These are phyloP conservation scores for Epsilonema sp. DNA, from an alignment of 2,888 invertebrate genomes.

Conservation along the genomic window DNA sequence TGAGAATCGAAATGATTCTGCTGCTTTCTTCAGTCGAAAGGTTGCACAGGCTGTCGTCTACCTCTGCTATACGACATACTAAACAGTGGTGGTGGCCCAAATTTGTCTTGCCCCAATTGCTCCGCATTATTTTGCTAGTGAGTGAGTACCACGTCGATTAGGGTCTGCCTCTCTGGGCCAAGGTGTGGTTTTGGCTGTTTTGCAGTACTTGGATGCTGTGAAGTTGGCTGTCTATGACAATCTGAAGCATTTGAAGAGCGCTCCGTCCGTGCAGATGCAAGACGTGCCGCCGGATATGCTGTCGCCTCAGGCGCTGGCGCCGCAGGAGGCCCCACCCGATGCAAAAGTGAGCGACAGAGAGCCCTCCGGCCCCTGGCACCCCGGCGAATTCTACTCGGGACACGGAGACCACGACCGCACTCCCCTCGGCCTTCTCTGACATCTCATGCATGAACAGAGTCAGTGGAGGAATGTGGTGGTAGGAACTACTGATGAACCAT, in stretches of 20 bases:
- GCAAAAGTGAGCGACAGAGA: neutral
- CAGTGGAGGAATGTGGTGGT: too few relatives aligned
- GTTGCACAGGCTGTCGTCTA: too few relatives aligned
- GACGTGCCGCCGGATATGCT: slow-evolving; percentile 68
- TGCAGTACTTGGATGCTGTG: slow-evolving; percentile 68
- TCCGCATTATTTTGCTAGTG: too few relatives aligned
- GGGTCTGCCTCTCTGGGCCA: too few relatives aligned
- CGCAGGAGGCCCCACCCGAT: neutral
- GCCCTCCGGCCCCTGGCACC: neutral
- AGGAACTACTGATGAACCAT: too few relatives aligned
- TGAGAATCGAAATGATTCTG: neutral
- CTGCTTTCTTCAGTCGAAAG: slow-evolving; percentile 1
- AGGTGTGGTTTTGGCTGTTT: too few relatives aligned
- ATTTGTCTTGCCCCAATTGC: too few relatives aligned
- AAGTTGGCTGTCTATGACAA: slow-evolving; percentile 69
- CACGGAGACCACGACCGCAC: neutral
- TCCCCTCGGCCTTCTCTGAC: too few relatives aligned
- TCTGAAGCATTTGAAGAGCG: slow-evolving; percentile 71
- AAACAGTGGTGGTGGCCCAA: too few relatives aligned
- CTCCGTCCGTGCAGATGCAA: slow-evolving; percentile 75
- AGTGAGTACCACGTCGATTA: too few relatives aligned
- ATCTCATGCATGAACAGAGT: too few relatives aligned
- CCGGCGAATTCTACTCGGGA: neutral
- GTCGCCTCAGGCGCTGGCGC: neutral
- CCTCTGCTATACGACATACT: too few relatives aligned